Evolutionary conservation across 2,797 vertebrate genomes (phyloP).

Genomic region (Esox lucius): DNA sequence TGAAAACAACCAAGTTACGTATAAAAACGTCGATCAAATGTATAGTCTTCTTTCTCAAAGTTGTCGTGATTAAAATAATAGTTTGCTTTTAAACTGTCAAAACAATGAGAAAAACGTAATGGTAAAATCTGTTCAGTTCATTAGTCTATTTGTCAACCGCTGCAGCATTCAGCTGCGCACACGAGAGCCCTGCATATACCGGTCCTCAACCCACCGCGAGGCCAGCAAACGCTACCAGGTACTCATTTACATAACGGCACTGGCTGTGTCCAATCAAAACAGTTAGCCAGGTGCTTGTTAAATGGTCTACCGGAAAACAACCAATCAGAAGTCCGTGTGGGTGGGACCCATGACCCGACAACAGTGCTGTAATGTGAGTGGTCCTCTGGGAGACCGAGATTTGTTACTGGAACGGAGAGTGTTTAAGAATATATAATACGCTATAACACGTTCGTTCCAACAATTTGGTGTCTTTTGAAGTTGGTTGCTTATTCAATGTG

Average conservation of each 20-base stretch:
- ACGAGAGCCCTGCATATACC: slow-evolving; percentile 37
- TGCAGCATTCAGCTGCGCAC: slow-evolving; percentile 23
- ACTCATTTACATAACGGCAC: slow-evolving; percentile 83
- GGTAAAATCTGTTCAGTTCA: not conserved
- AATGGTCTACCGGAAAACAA: slow-evolving; percentile 53
- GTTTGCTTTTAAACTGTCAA: not conserved
- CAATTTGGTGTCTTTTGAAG: too few species aligned
- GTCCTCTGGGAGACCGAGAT: slow-evolving; percentile 37
- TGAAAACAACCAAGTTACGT: slow-evolving; percentile 24
- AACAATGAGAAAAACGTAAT: not conserved
- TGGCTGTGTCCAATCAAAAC: slow-evolving; percentile 71
- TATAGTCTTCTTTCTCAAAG: not conserved
- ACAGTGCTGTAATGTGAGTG: slow-evolving; percentile 42
- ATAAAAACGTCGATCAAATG: not conserved
- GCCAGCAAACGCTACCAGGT: slow-evolving; percentile 75
- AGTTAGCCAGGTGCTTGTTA: slow-evolving; percentile 63
- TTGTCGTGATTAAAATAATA: not conserved
- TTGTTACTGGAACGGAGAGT: slow-evolving; percentile 41
- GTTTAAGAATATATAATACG: slow-evolving; percentile 47
- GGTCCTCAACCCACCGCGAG: slow-evolving; percentile 43
- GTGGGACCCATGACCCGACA: slow-evolving; percentile 54
- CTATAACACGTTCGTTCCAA: too few species aligned
- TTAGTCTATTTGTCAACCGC: not conserved
- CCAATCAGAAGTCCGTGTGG: slow-evolving; percentile 65
- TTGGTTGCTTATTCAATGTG: too few species aligned